phyloP scores from a whole-genome alignment of 2,797 vertebrate genomes.

The Muraenolepis orangiensis region DNA sequence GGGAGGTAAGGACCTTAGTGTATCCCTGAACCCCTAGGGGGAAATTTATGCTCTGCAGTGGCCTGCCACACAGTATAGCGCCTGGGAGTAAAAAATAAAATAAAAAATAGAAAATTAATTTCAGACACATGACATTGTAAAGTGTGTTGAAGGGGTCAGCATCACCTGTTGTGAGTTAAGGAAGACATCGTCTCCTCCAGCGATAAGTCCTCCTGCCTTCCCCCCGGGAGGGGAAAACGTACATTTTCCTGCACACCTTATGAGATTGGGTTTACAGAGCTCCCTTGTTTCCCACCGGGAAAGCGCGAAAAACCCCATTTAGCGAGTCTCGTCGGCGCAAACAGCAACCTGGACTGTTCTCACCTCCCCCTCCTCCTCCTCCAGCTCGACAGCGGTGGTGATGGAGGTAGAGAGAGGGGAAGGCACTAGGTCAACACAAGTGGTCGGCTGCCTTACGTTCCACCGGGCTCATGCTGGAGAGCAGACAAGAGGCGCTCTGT shows the following conservation, averaged over 20 bases:
- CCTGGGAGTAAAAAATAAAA: too few relatives aligned
- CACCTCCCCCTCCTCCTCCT: conserved; percentile 21
- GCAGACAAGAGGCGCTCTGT: conserved; percentile 17
- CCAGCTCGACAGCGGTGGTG: background rate
- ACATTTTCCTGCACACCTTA: background rate
- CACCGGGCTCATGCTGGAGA: conserved; percentile 22
- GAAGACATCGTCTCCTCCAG: background rate
- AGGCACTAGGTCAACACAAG: background rate
- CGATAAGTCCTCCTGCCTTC: background rate
- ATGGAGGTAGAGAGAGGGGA: background rate
- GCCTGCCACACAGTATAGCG: background rate
- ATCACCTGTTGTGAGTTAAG: background rate
- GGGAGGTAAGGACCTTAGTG: background rate
- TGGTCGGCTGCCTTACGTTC: conserved; percentile 4
- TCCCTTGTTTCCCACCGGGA: background rate
- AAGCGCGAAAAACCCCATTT: conserved; percentile 28
- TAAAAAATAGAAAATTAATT: too few relatives aligned
- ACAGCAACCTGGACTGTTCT: conserved; percentile 23
- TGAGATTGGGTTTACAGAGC: background rate
- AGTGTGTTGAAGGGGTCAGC: background rate
- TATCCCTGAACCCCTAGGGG: background rate
- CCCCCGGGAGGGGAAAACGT: background rate
- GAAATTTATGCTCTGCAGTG: background rate
- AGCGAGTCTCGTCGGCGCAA: conserved; percentile 30
- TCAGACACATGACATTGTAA: background rate